Evolutionary conservation across 2,888 invertebrate genomes (phyloP).

Genomic region (Apoda limacodes): DNA sequence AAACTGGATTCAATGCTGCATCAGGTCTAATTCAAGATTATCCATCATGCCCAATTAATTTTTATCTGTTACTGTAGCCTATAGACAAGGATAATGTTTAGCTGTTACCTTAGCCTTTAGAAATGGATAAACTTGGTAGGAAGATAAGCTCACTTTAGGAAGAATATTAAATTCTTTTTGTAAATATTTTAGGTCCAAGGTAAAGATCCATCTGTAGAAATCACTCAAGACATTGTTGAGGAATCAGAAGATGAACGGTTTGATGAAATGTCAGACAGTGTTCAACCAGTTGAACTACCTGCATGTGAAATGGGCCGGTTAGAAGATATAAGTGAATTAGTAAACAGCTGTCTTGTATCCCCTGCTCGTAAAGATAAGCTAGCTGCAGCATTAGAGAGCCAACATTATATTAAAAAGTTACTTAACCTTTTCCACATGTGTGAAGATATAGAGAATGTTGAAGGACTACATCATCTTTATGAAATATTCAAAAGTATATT

Average conservation of each 20-base stretch:
- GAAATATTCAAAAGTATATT: slow-evolving; percentile 99
- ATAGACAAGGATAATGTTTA: too few relatives aligned
- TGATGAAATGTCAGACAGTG: slow-evolving; percentile 96
- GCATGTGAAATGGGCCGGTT: slow-evolving; percentile 93
- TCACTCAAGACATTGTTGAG: slow-evolving; percentile 96
- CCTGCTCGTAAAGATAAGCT: slow-evolving; percentile 95
- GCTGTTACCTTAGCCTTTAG: too few relatives aligned
- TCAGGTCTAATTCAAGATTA: too few relatives aligned
- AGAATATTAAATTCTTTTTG: too few relatives aligned
- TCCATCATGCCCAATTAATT: too few relatives aligned
- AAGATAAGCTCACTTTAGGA: too few relatives aligned
- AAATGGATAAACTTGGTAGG: too few relatives aligned
- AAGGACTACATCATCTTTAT: slow-evolving; percentile 94
- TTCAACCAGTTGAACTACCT: slow-evolving; percentile 94
- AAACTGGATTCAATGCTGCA: too few relatives aligned
- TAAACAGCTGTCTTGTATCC: slow-evolving; percentile 88
- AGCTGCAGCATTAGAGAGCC: slow-evolving; percentile 91
- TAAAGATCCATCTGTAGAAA: slow-evolving; percentile 98
- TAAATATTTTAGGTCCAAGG: slow-evolving; percentile 98
- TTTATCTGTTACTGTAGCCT: too few relatives aligned
- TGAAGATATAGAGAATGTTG: slow-evolving; percentile 95
- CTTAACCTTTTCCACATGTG: slow-evolving; percentile 96
- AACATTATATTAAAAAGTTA: slow-evolving; percentile 95
- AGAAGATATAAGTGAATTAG: slow-evolving; percentile 94
- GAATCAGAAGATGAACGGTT: slow-evolving; percentile 97